phyloP scores from a whole-genome alignment of 2,797 vertebrate genomes.

The Takifugu ocellatus region DNA sequence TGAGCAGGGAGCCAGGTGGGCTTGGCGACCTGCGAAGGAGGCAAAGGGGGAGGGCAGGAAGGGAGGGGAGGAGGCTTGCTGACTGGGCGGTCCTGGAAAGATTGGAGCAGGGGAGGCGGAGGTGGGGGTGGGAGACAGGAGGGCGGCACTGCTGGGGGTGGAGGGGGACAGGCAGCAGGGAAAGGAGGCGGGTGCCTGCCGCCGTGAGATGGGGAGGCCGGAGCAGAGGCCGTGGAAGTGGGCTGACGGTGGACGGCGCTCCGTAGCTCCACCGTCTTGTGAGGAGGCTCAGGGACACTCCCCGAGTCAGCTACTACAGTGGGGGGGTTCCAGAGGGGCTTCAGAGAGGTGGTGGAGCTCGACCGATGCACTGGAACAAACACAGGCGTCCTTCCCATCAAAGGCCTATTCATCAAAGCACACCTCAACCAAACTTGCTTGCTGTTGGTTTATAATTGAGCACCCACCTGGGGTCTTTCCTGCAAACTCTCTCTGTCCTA shows the following conservation, averaged over 20 bases:
- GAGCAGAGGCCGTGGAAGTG: slow-evolving; percentile 65
- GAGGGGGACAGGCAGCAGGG: slow-evolving; percentile 45
- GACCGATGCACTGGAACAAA: slow-evolving; percentile 65
- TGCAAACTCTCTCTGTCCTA: slow-evolving; percentile 82
- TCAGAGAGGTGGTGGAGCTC: slow-evolving; percentile 70
- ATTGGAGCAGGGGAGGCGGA: slow-evolving; percentile 59
- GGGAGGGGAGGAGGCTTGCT: slow-evolving; percentile 61
- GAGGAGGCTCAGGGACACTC: slow-evolving; percentile 45
- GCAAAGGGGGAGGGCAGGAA: slow-evolving; percentile 66
- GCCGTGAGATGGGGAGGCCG: slow-evolving; percentile 51
- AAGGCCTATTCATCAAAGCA: background rate
- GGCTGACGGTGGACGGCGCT: slow-evolving; percentile 57
- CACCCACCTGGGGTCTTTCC: slow-evolving; percentile 80
- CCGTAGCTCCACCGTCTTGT: slow-evolving; percentile 48
- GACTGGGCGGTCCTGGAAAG: slow-evolving; percentile 64
- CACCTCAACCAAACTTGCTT: background rate
- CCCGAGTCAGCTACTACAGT: slow-evolving; percentile 27
- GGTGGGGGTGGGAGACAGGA: slow-evolving; percentile 64
- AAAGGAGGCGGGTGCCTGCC: slow-evolving; percentile 33
- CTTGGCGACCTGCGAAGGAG: slow-evolving; percentile 70
- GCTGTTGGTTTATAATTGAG: no score
- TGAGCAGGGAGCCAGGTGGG: slow-evolving; percentile 77
- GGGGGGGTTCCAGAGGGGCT: slow-evolving; percentile 75
- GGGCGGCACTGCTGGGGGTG: slow-evolving; percentile 58
- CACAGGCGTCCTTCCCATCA: slow-evolving; percentile 3